Percentiles rank a stretch among this genome's conserved stretches.
These are phyloP conservation scores for Numenius arquata DNA, from an alignment of 2,113 vertebrate genomes.

Conservation along the genomic window DNA sequence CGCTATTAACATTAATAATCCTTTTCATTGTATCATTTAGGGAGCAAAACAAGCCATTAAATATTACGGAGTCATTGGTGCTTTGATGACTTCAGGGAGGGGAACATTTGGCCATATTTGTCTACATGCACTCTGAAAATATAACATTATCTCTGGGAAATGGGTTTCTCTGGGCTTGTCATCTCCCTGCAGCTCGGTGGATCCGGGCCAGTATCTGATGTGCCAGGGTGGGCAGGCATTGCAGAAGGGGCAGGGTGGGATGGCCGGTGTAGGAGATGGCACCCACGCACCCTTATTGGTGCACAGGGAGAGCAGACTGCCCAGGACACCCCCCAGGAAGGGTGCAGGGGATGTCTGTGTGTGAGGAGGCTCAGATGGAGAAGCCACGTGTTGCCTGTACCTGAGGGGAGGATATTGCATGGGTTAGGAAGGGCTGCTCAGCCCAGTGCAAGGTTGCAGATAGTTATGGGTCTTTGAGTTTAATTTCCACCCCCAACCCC, in stretches of 20 bases:
- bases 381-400: rapidly evolving
- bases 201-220: neutral
- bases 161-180: neutral
- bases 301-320: neutral
- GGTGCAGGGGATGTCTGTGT: neutral
- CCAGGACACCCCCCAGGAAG: rapidly evolving
- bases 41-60: conserved; percentile 78
- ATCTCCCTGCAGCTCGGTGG: neutral
- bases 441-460: neutral
- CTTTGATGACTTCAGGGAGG: conserved; percentile 72
- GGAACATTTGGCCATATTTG: conserved; percentile 61
- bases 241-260: neutral
- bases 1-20: conserved; percentile 78
- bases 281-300: too few relatives aligned
- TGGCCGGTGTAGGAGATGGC: neutral
- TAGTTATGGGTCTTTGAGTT: neutral
- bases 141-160: conserved; percentile 45
- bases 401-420: rapidly evolving
- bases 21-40: conserved; percentile 78
- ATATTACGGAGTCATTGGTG: conserved; percentile 69
- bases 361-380: rapidly evolving
- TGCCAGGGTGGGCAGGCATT: rapidly evolving
- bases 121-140: conserved; percentile 41
- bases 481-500: neutral
- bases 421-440: neutral